Evolutionary conservation across 2,888 invertebrate genomes (phyloP).

Genomic region (Drosophila peninsularis): DNA sequence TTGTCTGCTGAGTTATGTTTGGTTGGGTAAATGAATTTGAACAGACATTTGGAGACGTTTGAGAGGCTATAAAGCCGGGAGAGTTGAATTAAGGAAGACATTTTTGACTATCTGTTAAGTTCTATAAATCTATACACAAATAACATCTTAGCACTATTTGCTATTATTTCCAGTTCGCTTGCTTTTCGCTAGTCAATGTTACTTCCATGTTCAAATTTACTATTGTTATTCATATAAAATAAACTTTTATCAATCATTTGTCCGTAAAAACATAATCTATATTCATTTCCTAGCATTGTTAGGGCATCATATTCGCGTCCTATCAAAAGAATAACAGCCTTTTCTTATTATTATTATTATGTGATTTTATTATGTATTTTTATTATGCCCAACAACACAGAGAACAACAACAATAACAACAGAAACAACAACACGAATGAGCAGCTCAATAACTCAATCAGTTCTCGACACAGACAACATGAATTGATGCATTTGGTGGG

Average conservation of each 20-base stretch:
- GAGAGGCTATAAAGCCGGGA: background rate
- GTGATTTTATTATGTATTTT: slow-evolving; percentile 46
- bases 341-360: slow-evolving; percentile 58
- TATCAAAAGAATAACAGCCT: no score
- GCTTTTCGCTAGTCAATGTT: no score
- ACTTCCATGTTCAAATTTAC: background rate
- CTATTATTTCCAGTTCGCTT: no score
- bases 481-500: slow-evolving; percentile 54
- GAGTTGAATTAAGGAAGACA: background rate
- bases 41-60: background rate
- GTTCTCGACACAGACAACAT: slow-evolving; percentile 49
- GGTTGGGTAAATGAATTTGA: background rate
- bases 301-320: background rate
- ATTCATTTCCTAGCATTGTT: background rate
- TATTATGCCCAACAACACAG: slow-evolving; percentile 43
- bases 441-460: slow-evolving; percentile 77
- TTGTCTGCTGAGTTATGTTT: slow-evolving; percentile 34
- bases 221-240: background rate
- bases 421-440: slow-evolving; percentile 14
- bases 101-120: no score
- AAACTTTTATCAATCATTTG: background rate
- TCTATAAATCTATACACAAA: no score
- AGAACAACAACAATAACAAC: slow-evolving; percentile 14
- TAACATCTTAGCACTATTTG: no score
- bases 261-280: background rate